Evolutionary conservation across 2,888 invertebrate genomes (phyloP).

Genomic region (Heliconius erato): DNA sequence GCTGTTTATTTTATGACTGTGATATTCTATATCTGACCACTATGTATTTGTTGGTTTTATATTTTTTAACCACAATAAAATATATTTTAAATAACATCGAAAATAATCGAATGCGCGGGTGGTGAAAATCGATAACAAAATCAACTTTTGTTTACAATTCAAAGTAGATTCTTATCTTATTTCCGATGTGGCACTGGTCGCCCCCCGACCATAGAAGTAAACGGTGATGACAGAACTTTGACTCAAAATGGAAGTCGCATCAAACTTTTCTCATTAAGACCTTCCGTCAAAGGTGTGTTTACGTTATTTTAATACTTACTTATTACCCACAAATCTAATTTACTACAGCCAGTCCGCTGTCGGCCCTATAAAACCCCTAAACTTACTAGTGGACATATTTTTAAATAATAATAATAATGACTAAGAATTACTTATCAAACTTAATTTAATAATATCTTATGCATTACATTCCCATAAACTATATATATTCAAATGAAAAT

Average conservation of each 20-base stretch:
- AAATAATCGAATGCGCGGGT: slow-evolving; percentile 65
- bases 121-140: slow-evolving; percentile 69
- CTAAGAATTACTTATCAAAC: not conserved
- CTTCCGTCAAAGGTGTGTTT: slow-evolving; percentile 83
- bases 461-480: not conserved
- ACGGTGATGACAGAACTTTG: slow-evolving; percentile 82
- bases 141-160: slow-evolving; percentile 77
- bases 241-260: slow-evolving; percentile 82
- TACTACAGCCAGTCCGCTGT: slow-evolving; percentile 45
- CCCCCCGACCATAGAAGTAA: slow-evolving; percentile 73
- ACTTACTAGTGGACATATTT: slow-evolving; percentile 10
- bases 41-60: not conserved
- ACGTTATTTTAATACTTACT: slow-evolving; percentile 80
- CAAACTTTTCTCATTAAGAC: slow-evolving; percentile 85
- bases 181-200: slow-evolving; percentile 63
- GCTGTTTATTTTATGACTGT: not conserved
- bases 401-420: slow-evolving; percentile 3
- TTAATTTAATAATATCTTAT: not conserved
- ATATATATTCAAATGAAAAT: not conserved
- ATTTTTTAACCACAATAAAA: not conserved
- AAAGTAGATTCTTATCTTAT: slow-evolving; percentile 71
- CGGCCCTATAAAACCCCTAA: slow-evolving; percentile 36
- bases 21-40: not conserved
- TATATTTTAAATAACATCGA: not conserved
- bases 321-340: slow-evolving; percentile 70